These are phyloP conservation scores for Magallana ariakensis DNA, from an alignment of 1,140 invertebrate genomes.

Conservation along the genomic window DNA sequence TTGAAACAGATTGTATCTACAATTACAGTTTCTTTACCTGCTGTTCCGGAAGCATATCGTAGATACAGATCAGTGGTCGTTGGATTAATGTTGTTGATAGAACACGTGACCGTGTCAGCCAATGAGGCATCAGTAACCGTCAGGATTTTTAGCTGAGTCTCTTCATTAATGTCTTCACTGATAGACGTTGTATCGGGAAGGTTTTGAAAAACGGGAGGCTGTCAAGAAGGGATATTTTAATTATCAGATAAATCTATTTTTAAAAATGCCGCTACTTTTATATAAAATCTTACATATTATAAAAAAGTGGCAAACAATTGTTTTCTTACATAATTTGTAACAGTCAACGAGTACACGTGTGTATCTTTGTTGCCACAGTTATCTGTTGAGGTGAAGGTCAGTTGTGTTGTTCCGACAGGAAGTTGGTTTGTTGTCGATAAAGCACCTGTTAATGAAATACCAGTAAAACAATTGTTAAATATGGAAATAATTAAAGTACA, in stretches of 20 bases:
- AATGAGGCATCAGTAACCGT: constrained; percentile 24
- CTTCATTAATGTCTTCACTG: neutral
- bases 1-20: neutral
- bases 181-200: neutral
- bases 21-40: neutral
- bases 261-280: no score
- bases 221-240: neutral
- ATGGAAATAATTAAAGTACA: no score
- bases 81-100: neutral
- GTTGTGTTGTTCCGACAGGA: neutral
- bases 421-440: neutral
- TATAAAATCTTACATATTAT: no score
- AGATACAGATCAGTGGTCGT: neutral
- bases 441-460: neutral
- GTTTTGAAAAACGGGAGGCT: constrained; percentile 28
- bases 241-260: no score
- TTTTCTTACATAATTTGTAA: constrained; percentile 43
- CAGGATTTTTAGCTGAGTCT: neutral
- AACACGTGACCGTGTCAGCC: constrained; percentile 38
- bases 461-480: no score
- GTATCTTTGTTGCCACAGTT: constrained; percentile 40
- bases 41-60: neutral
- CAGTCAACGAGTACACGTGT: neutral
- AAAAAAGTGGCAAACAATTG: no score
- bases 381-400: constrained; percentile 43